Base-by-base conservation (phyloP, 2,113 vertebrate species). In the Felis chaus region DNA sequence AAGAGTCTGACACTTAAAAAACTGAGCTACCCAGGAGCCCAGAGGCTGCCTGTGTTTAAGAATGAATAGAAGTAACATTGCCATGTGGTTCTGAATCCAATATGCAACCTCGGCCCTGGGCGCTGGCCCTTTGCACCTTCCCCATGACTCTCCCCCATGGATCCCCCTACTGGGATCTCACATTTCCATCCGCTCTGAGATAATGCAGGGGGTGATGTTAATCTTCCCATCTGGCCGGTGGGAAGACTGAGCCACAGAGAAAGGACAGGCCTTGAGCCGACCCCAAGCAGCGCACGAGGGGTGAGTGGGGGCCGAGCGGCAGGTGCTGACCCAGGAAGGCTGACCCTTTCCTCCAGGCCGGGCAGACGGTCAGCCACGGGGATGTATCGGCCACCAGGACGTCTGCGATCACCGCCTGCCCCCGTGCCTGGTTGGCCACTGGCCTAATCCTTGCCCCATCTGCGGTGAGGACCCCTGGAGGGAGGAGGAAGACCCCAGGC, bases 131-230 rank as follows among this genome's bases (percentile, higher is more conserved):
- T 21, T 9, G 6, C 36, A 7, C 1, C 65, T 73, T 10, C 57
- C 6, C 45, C 18, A 2, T 0, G 3, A 1, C 39, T 39, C 36
- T 21, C 14, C 3, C 0, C 36, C 0, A 0, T 1, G 50, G 5
- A 31, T 14, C 23, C n/a, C 25, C 14, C 55, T 11, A 19, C 57
- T 23, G 14, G 55, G 18, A 8, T 23, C 36, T 25, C 45, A 31
- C 0, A 2, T 61, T 57, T 8, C 41, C 11, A 7, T 33, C 5
- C 31, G 2, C 45, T 55, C 23, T 12, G 71, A 61, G 53, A 4
- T 23, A 9, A 19, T 50, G 14, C 25, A 11, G 81, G 50, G 25
- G 23, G 3, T n/a, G 14, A 8, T 6, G 16, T 16, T 39, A 7
- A 25, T 31, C 29, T 55, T 11, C 48, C 66, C 74, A 66, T 66